Percentiles rank a stretch among this genome's conserved stretches.
These are phyloP conservation scores for Empidonax traillii DNA, from an alignment of 2,113 vertebrate genomes.

Conservation along the genomic window DNA sequence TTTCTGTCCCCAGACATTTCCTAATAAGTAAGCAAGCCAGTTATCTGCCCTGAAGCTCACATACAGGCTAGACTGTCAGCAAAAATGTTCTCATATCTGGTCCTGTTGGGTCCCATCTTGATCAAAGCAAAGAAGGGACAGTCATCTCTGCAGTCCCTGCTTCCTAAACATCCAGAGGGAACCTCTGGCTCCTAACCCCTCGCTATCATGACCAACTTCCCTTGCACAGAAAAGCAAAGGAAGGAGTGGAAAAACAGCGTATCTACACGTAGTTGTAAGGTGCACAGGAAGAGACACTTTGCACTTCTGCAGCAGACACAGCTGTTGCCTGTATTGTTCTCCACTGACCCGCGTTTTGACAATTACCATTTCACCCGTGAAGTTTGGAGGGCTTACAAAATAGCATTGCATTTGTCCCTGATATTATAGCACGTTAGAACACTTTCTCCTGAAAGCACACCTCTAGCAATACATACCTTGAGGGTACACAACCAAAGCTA, in stretches of 20 bases:
- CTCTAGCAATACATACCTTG: background rate
- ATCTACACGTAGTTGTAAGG: background rate
- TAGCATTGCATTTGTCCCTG: background rate
- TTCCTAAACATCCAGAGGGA: background rate
- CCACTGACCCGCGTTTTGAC: fast-evolving
- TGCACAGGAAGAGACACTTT: background rate
- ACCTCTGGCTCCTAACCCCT: background rate
- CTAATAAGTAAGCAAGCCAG: background rate
- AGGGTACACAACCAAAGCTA: background rate
- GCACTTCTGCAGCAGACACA: background rate
- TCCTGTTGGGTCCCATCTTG: no score
- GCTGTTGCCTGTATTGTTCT: background rate
- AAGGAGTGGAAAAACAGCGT: background rate
- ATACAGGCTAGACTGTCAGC: no score
- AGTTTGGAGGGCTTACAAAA: background rate
- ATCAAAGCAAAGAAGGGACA: no score
- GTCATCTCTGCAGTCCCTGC: no score
- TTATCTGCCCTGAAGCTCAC: no score
- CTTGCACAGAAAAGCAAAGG: background rate
- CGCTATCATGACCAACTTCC: background rate
- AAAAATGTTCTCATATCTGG: no score
- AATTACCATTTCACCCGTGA: background rate
- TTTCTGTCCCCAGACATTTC: background rate
- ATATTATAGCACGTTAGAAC: no score
- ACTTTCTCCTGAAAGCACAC: background rate